Evolutionary conservation across 2,113 vertebrate species (phyloP).

Genomic region (Mesoclemmys tuberculata): DNA sequence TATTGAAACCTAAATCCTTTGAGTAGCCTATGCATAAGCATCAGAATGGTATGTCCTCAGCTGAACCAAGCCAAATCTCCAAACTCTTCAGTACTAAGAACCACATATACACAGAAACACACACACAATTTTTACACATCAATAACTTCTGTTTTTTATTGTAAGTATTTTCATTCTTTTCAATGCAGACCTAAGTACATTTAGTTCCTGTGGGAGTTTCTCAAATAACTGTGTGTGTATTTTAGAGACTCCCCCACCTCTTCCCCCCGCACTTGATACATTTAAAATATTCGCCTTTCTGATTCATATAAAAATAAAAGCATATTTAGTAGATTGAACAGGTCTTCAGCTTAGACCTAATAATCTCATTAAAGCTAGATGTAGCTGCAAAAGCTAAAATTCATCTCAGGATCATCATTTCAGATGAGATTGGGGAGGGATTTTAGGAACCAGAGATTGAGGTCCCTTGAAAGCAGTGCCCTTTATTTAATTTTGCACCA

Average conservation of each 20-base stretch:
- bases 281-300: not conserved
- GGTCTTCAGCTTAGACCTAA: not conserved
- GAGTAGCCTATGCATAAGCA: not conserved
- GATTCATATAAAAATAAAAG: not conserved
- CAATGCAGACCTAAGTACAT: not conserved
- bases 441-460: not conserved
- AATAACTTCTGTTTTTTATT: not conserved
- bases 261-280: not conserved
- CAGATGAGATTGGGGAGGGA: not conserved
- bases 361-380: not conserved
- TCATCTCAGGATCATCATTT: not conserved
- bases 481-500: too few species aligned
- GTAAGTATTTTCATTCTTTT: not conserved
- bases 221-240: not conserved
- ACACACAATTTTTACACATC: not conserved
- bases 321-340: not conserved
- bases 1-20: not conserved
- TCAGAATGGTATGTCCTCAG: not conserved
- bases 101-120: not conserved
- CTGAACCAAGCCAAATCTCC: not conserved
- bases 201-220: not conserved
- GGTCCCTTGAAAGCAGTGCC: not conserved
- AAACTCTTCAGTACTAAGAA: not conserved
- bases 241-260: not conserved
- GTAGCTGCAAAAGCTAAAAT: not conserved